A percentile compares a stretch with the other conserved stretches of the same genome.
Evolutionary conservation across 2,797 vertebrate species (phyloP).

Genomic region (Ptychobarbus kaznakovi): DNA sequence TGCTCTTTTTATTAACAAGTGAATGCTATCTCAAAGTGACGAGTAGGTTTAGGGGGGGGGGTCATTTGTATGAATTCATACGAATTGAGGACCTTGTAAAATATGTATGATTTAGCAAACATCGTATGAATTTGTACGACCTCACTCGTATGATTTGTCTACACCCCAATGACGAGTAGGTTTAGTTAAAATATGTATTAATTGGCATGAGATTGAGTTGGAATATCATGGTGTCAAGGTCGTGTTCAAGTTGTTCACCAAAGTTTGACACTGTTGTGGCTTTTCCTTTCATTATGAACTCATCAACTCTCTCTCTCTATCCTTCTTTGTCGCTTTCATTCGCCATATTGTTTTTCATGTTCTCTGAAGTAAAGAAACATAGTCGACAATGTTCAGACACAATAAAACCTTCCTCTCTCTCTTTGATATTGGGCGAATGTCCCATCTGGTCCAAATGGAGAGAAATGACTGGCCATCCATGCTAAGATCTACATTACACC

Average conservation of each 20-base stretch:
- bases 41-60: no score
- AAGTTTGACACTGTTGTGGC: not conserved
- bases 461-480: slow-evolving; percentile 81
- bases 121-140: no score
- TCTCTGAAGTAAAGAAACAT: slow-evolving; percentile 68
- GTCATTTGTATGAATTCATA: no score
- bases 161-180: no score
- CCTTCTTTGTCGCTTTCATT: slow-evolving; percentile 18
- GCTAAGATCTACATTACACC: slow-evolving; percentile 92
- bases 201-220: not conserved
- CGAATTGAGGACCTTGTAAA: no score
- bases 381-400: slow-evolving; percentile 73
- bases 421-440: slow-evolving; percentile 57
- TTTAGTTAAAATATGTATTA: not conserved
- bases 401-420: slow-evolving; percentile 71
- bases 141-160: no score
- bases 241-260: not conserved
- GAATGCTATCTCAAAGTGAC: not conserved
- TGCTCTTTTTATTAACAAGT: not conserved
- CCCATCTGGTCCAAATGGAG: slow-evolving; percentile 87
- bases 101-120: not conserved
- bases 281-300: slow-evolving; percentile 16
- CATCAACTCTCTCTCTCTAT: slow-evolving; percentile 49
- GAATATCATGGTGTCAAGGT: not conserved
- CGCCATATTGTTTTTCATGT: slow-evolving; percentile 30